phyloP scores from a whole-genome alignment of 2,797 vertebrate species.

The Pipistrellus pygmaeus region DNA sequence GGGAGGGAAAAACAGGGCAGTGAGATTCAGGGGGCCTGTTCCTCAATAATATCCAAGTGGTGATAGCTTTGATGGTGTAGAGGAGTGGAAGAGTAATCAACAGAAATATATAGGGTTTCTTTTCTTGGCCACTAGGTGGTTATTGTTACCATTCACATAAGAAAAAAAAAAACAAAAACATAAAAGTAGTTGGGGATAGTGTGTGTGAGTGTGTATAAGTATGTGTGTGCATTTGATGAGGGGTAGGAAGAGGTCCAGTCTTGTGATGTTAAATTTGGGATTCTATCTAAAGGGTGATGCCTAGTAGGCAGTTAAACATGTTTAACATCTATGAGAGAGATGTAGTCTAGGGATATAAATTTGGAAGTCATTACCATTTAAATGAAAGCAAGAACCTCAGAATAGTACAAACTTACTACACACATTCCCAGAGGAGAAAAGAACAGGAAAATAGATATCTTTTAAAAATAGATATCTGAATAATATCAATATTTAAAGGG shows the following conservation, averaged over 20 bases:
- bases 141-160: neutral
- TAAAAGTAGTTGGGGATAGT: neutral
- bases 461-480: neutral
- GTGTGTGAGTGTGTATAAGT: neutral
- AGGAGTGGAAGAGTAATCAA: neutral
- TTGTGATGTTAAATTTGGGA: conserved; percentile 3
- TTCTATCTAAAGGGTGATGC: neutral
- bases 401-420: neutral
- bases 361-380: conserved; percentile 25
- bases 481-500: neutral
- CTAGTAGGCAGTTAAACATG: neutral
- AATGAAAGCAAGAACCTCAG: neutral
- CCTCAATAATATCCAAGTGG: neutral
- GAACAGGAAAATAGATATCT: neutral
- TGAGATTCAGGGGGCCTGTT: neutral
- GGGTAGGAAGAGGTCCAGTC: neutral
- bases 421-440: neutral
- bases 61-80: neutral
- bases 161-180: neutral
- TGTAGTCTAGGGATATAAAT: neutral
- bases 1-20: neutral
- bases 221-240: neutral
- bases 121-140: neutral
- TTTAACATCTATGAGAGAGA: neutral
- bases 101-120: neutral